Evolutionary conservation across 1,140 invertebrate genomes (phyloP).

Genomic region (Calosoma granatense): DNA sequence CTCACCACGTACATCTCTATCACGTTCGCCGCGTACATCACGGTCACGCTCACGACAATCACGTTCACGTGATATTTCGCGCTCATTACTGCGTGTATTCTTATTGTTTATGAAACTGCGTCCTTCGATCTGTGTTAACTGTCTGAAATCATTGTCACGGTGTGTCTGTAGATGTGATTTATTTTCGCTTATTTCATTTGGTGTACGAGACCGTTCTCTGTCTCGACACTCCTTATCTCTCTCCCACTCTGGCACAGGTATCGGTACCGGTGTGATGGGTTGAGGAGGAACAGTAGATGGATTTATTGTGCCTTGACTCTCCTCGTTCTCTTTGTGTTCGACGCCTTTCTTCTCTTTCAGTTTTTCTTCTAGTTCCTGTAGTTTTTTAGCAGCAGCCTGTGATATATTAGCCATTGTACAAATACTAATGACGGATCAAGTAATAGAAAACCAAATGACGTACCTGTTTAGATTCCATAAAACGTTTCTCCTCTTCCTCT

Average conservation of each 20-base stretch:
- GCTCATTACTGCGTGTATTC: slow-evolving; percentile 19
- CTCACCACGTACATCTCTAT: too few relatives aligned
- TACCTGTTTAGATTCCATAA: slow-evolving; percentile 44
- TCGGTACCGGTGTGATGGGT: slow-evolving; percentile 37
- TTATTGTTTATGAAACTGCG: slow-evolving; percentile 31
- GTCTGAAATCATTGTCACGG: slow-evolving; percentile 28
- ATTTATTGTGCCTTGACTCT: slow-evolving; percentile 28
- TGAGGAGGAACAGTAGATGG: slow-evolving; percentile 28
- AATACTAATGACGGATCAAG: neutral
- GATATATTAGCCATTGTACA: neutral
- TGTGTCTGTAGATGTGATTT: slow-evolving; percentile 14
- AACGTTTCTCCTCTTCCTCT: slow-evolving; percentile 72
- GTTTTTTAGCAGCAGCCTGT: slow-evolving; percentile 40
- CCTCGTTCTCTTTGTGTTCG: slow-evolving; percentile 36
- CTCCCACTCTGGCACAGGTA: slow-evolving; percentile 45
- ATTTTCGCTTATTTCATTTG: slow-evolving; percentile 26
- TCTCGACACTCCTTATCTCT: slow-evolving; percentile 37
- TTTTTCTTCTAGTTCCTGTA: slow-evolving; percentile 51
- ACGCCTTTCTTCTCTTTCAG: slow-evolving; percentile 38
- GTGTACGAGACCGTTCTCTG: slow-evolving; percentile 17
- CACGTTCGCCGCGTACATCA: slow-evolving; percentile 33
- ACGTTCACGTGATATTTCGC: slow-evolving; percentile 36
- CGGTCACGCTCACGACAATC: slow-evolving; percentile 23
- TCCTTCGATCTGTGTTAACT: slow-evolving; percentile 34
- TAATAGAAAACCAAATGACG: neutral